Conservation (phyloP, 1,140 invertebrate genomes). For the Drosophila athabasca region DNA sequence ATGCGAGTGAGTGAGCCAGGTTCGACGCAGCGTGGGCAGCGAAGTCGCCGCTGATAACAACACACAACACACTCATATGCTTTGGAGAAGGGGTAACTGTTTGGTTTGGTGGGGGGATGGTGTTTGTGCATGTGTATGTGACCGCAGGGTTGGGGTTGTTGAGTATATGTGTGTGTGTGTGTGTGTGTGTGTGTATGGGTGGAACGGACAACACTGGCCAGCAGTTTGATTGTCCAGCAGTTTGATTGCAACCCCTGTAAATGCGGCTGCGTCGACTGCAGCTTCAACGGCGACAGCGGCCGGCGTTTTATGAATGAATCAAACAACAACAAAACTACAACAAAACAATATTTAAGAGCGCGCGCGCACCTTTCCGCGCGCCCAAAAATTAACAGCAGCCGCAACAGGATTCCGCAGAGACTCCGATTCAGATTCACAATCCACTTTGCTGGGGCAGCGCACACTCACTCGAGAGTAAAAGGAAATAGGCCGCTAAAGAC, state of each 20-base stretch:
- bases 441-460: no score
- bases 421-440: not conserved
- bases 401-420: not conserved
- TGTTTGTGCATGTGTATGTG: no score
- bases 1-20: constrained; percentile 39
- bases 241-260: no score
- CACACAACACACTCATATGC: constrained; percentile 1
- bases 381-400: not conserved
- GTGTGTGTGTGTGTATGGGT: no score
- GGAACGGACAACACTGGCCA: no score
- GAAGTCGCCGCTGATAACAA: constrained; percentile 20
- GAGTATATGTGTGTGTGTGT: no score
- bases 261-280: no score
- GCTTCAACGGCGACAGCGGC: constrained; percentile 1
- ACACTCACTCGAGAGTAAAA: no score
- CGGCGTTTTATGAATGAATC: no score
- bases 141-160: no score
- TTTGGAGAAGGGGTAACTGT: not conserved
- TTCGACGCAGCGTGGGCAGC: constrained; percentile 8
- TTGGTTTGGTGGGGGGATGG: not conserved
- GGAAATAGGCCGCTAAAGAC: no score
- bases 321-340: not conserved
- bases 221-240: no score
- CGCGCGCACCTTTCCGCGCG: constrained; percentile 41
- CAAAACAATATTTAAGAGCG: constrained; percentile 10